Conservation (phyloP, 2,113 vertebrate genomes). For the Melanotaenia duboulayi region DNA sequence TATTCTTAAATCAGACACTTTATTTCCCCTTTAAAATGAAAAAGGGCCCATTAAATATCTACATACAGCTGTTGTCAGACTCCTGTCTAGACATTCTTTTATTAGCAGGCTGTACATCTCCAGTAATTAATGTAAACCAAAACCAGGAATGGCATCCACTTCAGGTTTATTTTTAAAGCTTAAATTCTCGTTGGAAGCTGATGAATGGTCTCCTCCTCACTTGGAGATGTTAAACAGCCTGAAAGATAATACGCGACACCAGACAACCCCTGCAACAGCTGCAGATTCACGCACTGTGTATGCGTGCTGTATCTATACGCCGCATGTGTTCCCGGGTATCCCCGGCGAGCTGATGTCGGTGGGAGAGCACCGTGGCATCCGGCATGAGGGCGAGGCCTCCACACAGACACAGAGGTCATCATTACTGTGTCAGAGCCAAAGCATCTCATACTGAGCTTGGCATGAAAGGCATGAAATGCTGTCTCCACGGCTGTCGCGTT, state of each 20-base stretch:
- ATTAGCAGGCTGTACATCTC: conserved; percentile 42
- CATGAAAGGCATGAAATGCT: conserved; percentile 43
- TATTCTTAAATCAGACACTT: neutral
- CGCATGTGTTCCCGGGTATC: conserved; percentile 37
- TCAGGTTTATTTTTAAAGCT: neutral
- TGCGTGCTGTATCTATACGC: conserved; percentile 30
- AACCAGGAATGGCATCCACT: neutral
- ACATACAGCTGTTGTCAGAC: conserved; percentile 22
- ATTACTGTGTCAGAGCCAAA: conserved; percentile 13
- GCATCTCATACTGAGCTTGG: conserved; percentile 24
- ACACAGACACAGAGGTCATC: conserved; percentile 24
- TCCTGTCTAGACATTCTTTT: conserved; percentile 66
- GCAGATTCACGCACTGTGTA: conserved; percentile 43
- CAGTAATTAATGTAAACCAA: conserved; percentile 34
- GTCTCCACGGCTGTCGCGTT: conserved; percentile 3
- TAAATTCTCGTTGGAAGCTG: neutral
- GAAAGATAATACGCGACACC: conserved; percentile 21
- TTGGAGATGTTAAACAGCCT: conserved; percentile 2
- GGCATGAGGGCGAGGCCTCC: conserved; percentile 30
- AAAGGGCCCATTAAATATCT: conserved; percentile 3
- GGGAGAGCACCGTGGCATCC: conserved; percentile 57
- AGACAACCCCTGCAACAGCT: conserved; percentile 49
- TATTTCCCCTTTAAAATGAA: neutral
- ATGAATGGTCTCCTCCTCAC: neutral
- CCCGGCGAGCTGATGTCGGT: conserved; percentile 40